Base-by-base conservation (phyloP, 1,140 invertebrate genomes). In the Heliothis virescens region DNA sequence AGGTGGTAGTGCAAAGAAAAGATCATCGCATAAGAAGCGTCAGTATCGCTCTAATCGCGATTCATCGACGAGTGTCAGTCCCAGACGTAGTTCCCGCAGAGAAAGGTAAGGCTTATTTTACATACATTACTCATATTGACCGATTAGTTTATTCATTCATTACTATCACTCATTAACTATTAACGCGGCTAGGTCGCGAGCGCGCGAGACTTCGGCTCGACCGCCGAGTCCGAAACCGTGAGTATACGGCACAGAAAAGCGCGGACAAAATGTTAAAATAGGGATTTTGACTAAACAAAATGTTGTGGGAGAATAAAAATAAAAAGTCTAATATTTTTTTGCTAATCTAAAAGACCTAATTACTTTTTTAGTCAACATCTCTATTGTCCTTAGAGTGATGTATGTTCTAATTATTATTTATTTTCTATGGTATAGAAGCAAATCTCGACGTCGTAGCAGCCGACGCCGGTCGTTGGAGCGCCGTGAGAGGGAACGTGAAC, bases 1-100 rank as follows among this genome's bases (percentile, higher is more conserved):
- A 94, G 93, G 87, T 82, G 93, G 91, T 0, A 94, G 92, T 55
- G 90, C 90, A 1, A 95, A 92, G 76, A 95, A 92, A 71, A 84
- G 88, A 41, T 88, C 91, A 5, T 95, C 87, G 18, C 93, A 92
- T 88, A 95, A 95, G 89, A 95, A 95, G 77, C 91, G 98, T 29
- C 98, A 98, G 71, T 98, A 98, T 87, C 96, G 98, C 11, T 98
- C 98, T 67, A 98, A 98, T 87, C 97, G 97, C 59, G 97, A 97
- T 82, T 97, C 96, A 41, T 97, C 97, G 0, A 97, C 96, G 63
- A 97, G 96, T 83, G 83, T 94, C 83, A 94, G 95, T 79, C 94
- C 95, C 4, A 84, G 93, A 18, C 87, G 94, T 15, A 95, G 95
- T 81, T 94, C 94, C 0, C 90, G 92, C 7, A 90, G 95, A 75